These are phyloP conservation scores for Tetramorium simillimum DNA, from an alignment of 1,140 invertebrate species.

Conservation along the genomic window DNA sequence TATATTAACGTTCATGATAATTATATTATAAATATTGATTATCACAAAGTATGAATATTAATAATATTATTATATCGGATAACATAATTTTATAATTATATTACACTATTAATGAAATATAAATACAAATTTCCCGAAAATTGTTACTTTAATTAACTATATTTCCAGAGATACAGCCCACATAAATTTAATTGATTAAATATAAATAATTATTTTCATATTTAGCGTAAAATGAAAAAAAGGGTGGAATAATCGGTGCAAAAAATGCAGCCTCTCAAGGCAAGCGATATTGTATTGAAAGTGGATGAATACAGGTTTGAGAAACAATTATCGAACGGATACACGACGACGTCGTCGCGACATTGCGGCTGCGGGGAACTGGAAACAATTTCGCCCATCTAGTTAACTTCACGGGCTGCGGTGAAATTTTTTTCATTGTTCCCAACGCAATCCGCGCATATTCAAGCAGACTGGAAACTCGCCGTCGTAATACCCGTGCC, in stretches of 20 bases:
- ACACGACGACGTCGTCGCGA: not conserved
- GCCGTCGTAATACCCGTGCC: slow-evolving; percentile 56
- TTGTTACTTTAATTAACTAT: not conserved
- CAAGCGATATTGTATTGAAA: slow-evolving; percentile 6
- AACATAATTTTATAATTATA: not conserved
- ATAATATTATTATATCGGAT: not conserved
- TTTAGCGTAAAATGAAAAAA: slow-evolving; percentile 23
- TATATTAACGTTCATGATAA: not conserved
- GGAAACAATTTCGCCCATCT: slow-evolving; percentile 60
- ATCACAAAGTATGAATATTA: too few relatives aligned
- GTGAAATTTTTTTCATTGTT: slow-evolving; percentile 51
- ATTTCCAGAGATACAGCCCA: not conserved
- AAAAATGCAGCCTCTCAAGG: not conserved
- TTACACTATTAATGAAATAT: not conserved
- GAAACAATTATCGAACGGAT: slow-evolving; percentile 7
- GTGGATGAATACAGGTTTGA: not conserved
- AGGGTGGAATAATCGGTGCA: slow-evolving; percentile 20
- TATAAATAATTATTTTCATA: not conserved
- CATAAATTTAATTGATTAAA: not conserved
- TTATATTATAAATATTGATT: not conserved
- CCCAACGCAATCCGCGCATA: slow-evolving; percentile 29
- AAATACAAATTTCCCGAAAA: not conserved
- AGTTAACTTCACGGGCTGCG: slow-evolving; percentile 43
- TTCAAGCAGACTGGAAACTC: slow-evolving; percentile 55
- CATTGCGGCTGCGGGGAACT: not conserved